Conservation (phyloP, 2,888 invertebrate genomes). For the Ernsta delagoae region DNA sequence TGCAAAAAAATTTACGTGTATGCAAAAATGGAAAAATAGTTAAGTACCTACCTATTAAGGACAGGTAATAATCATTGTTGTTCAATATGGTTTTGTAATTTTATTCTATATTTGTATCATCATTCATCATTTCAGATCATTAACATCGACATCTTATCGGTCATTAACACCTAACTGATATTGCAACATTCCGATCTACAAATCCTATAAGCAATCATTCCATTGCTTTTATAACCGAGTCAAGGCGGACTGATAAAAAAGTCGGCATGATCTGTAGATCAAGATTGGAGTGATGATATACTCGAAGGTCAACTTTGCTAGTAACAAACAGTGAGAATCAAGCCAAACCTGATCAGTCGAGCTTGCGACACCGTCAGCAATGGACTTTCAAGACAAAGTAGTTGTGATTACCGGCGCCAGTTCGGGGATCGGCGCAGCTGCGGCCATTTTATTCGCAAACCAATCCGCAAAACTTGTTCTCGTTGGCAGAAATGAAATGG, state of each 20-base stretch:
- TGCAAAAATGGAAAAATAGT: too few species aligned
- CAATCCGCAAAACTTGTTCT: constrained; percentile 87
- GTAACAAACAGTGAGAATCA: not conserved
- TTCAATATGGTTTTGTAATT: too few species aligned
- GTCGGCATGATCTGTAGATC: not conserved
- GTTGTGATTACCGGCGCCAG: constrained; percentile 88
- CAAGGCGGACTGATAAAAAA: not conserved
- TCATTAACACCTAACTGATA: not conserved
- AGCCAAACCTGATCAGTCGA: constrained; percentile 29
- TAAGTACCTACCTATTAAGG: too few species aligned
- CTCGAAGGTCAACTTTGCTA: not conserved
- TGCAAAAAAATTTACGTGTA: too few species aligned
- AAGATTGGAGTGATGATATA: not conserved
- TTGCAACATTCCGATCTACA: not conserved
- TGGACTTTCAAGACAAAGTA: constrained; percentile 86
- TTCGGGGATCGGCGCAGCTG: constrained; percentile 89
- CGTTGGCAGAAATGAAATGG: constrained; percentile 88
- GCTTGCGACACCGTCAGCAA: constrained; percentile 48
- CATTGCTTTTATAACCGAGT: not conserved
- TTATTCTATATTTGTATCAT: too few species aligned
- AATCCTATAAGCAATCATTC: not conserved
- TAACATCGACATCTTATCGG: not conserved
- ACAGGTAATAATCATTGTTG: too few species aligned
- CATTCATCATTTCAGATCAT: too few species aligned
- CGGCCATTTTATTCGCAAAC: constrained; percentile 87